Evolutionary conservation across 2,888 invertebrate genomes (phyloP).

Genomic region (Onchidella celtica): DNA sequence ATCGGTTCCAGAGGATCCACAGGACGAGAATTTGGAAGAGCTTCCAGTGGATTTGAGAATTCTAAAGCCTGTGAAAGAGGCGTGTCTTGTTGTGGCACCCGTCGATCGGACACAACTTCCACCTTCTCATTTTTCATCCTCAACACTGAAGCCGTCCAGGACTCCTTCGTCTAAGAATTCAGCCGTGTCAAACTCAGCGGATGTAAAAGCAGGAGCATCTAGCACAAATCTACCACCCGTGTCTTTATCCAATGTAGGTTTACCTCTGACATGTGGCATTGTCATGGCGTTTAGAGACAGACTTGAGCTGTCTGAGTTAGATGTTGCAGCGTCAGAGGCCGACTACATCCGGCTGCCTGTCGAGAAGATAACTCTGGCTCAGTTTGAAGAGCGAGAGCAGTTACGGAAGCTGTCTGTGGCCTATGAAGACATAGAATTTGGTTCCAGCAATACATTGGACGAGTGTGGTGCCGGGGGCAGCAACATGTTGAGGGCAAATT

Average conservation of each 20-base stretch:
- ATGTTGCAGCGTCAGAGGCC: background rate
- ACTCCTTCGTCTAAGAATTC: background rate
- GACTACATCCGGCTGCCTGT: conserved; percentile 17
- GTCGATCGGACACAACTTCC: background rate
- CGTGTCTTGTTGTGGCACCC: conserved; percentile 19
- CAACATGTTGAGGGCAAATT: background rate
- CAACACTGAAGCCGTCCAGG: background rate
- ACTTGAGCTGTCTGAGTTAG: background rate
- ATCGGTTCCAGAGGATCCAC: background rate
- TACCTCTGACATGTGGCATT: conserved; percentile 23
- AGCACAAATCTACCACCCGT: background rate
- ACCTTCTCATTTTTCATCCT: background rate
- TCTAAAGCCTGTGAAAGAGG: conserved; percentile 14
- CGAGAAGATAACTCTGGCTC: conserved; percentile 25
- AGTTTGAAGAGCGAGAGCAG: conserved; percentile 36
- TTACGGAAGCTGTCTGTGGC: conserved; percentile 8
- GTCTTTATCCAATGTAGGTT: conserved; percentile 7
- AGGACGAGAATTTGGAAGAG: conserved; percentile 2
- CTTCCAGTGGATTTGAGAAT: conserved; percentile 34
- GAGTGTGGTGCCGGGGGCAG: background rate
- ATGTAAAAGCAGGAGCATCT: background rate
- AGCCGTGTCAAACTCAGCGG: background rate
- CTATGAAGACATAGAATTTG: conserved; percentile 30
- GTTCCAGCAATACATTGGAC: conserved; percentile 17
- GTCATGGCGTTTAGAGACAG: conserved; percentile 34